Conservation (phyloP, 2,888 invertebrate genomes). For the Xestia xanthographa region DNA sequence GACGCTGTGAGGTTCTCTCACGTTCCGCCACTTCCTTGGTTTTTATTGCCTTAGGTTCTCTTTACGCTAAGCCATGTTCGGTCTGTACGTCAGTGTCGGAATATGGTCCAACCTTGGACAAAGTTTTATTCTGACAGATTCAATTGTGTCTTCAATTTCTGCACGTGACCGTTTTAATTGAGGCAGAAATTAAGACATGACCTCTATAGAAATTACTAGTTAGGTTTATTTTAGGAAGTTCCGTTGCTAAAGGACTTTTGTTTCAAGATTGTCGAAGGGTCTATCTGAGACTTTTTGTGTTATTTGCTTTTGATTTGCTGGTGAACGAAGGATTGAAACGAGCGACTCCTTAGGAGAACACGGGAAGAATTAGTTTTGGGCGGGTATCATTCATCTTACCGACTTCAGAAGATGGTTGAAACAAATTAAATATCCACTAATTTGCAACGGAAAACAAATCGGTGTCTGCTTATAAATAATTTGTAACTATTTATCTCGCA, state of each 20-base stretch:
- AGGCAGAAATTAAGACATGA: neutral
- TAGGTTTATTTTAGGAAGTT: too few relatives aligned
- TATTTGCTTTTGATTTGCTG: too few relatives aligned
- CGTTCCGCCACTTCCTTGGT: too few relatives aligned
- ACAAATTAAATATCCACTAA: neutral
- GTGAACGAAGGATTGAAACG: too few relatives aligned
- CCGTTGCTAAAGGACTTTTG: too few relatives aligned
- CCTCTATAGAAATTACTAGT: neutral
- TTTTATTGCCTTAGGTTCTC: neutral
- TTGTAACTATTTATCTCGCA: slow-evolving; percentile 3
- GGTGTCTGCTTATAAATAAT: neutral
- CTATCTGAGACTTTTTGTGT: too few relatives aligned
- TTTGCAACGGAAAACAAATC: slow-evolving; percentile 1
- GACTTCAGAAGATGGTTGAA: neutral
- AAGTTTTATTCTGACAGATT: neutral
- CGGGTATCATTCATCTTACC: too few relatives aligned
- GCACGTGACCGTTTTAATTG: slow-evolving; percentile 11
- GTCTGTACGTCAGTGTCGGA: neutral
- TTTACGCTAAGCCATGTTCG: neutral
- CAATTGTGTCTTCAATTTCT: slow-evolving; percentile 24
- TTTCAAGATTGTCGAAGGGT: too few relatives aligned
- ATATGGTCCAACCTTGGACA: neutral
- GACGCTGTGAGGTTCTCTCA: too few relatives aligned
- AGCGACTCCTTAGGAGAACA: too few relatives aligned
- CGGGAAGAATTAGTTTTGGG: too few relatives aligned